Base-by-base conservation (phyloP, 2,797 vertebrate genomes). In the Dipus sagitta region DNA sequence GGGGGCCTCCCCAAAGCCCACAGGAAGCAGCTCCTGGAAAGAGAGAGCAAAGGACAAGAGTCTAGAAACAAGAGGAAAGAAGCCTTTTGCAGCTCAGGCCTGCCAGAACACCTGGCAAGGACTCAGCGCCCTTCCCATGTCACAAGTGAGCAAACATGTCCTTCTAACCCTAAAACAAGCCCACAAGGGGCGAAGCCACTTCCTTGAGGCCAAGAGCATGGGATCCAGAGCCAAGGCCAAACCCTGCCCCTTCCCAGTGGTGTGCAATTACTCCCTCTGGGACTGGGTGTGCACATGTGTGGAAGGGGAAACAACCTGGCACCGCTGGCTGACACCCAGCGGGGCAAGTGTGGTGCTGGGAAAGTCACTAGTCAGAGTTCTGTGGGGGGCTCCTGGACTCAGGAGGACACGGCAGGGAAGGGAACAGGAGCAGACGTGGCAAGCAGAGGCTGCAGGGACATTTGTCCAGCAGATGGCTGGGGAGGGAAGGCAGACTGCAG, bases 381-480 rank as follows among this genome's bases (percentile, higher is more conserved):
- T 1, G 15, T 75, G 42, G 42, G 28, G 47, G 11, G 10, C 24
- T 83, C 65, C 24, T 76, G 77, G 32, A 32, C 54, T 58, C 26
- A 0, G 0, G 21, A 2, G 94, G 42, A 88, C 86, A 7, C 1
- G 15, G 28, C 6, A 7, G 80, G 0, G 20, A 86, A 86, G 94
- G 81, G 94, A 74, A 88, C 38, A n/a, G 15, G 34, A 88, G 12
- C 1, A 88, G 52, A 62, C 89, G 6, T 0, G 0, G 85, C 81
- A 3, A 38, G 82, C 34, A 9, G 74, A 64, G 47, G 6, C 34
- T 42, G 14, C 52, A 94, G 95, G 79, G 92, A 81, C 38, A 6
- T 94, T 86, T 90, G 58, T 94, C 74, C 85, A 95, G 83, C 38
- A 96, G 97, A 94, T 85, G 95, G 80, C 81, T 68, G 47, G 71